phyloP scores from a whole-genome alignment of 64 coral and sea anemone genomes.

The Porites australiensis region DNA sequence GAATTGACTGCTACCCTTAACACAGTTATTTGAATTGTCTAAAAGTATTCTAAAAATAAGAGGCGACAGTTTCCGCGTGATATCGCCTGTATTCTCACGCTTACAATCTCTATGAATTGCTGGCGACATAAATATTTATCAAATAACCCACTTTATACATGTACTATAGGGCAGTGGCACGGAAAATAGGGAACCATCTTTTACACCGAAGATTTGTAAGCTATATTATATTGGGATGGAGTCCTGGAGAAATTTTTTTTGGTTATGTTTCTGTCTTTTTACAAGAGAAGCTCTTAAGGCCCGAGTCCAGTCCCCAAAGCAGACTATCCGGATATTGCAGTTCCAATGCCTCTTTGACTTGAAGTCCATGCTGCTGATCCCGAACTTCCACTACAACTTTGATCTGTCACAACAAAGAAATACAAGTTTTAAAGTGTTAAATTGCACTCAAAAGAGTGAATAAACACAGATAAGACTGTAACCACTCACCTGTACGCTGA shows the following conservation, averaged over 20 bases:
- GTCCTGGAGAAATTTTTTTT: not conserved
- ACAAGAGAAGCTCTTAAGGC: not conserved
- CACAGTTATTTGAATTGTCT: too few species aligned
- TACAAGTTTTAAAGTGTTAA: not conserved
- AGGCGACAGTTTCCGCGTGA: too few species aligned
- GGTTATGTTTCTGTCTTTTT: not conserved
- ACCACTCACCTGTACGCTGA: constrained; percentile 72
- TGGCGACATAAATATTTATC: too few species aligned
- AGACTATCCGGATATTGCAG: constrained; percentile 45
- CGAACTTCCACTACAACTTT: constrained; percentile 56
- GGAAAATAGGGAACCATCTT: too few species aligned
- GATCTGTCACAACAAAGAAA: constrained; percentile 10
- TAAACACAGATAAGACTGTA: not conserved
- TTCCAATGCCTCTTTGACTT: constrained; percentile 63
- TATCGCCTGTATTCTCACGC: too few species aligned
- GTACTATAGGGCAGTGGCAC: too few species aligned
- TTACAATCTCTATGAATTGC: too few species aligned
- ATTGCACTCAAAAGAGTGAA: too few species aligned
- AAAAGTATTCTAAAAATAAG: too few species aligned
- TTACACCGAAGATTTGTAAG: too few species aligned
- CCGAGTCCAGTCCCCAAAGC: constrained; percentile 52
- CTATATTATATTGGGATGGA: not conserved
- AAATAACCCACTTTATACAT: too few species aligned
- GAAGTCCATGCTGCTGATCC: constrained; percentile 50
- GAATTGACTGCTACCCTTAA: too few species aligned